Conservation (phyloP, 2,113 vertebrate genomes). For the Lamprotornis superbus region DNA sequence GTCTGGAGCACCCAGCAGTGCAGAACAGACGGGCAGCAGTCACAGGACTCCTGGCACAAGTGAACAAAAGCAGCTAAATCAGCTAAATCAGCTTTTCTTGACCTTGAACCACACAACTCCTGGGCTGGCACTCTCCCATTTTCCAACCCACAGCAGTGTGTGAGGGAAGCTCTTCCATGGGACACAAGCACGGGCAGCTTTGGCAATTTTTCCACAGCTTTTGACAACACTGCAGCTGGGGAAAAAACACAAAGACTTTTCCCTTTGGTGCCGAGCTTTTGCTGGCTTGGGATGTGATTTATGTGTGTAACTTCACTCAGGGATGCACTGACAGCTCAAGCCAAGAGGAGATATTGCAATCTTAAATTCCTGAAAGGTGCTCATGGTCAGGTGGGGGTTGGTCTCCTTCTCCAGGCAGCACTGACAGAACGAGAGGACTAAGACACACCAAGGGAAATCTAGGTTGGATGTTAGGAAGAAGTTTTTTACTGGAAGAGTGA, state of each 20-base stretch:
- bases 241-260: not conserved
- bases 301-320: not conserved
- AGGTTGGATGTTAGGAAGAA: not conserved
- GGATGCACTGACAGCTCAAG: not conserved
- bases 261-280: not conserved
- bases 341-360: not conserved
- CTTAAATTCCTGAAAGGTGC: not conserved
- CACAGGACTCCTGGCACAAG: conserved; percentile 23
- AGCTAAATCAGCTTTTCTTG: conserved; percentile 9
- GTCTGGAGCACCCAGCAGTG: not conserved
- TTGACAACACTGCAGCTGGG: not conserved
- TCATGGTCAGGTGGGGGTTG: not conserved
- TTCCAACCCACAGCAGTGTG: not conserved
- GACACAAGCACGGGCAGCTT: not conserved
- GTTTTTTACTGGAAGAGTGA: not conserved
- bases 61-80: not conserved
- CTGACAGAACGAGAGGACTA: not conserved
- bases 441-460: not conserved
- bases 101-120: not conserved
- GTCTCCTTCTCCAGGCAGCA: too few relatives aligned
- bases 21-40: not conserved
- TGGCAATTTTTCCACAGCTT: not conserved
- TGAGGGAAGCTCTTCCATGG: not conserved
- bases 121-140: not conserved
- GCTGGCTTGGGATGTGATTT: not conserved